phyloP scores from a whole-genome alignment of 1,140 invertebrate genomes.

The Sycobia sp. region DNA sequence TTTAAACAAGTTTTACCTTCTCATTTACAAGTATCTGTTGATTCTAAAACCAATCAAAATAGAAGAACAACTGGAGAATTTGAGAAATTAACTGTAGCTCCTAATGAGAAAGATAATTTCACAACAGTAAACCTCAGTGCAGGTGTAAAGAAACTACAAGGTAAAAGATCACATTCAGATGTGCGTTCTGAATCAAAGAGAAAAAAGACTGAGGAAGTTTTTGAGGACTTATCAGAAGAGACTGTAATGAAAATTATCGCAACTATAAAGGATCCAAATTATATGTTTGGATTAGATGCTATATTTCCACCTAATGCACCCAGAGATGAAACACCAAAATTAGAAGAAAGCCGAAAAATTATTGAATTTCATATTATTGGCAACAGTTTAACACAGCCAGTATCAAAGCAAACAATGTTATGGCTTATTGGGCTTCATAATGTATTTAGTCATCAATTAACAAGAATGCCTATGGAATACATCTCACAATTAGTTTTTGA shows the following conservation, averaged over 20 bases:
- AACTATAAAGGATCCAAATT: constrained; percentile 77
- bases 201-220: constrained; percentile 58
- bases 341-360: constrained; percentile 85
- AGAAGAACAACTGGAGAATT: constrained; percentile 65
- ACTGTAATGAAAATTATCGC: constrained; percentile 77
- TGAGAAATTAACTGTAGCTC: constrained; percentile 67
- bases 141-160: constrained; percentile 59
- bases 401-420: constrained; percentile 87
- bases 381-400: constrained; percentile 86
- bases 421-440: constrained; percentile 94
- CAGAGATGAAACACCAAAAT: constrained; percentile 87
- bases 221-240: constrained; percentile 70
- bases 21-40: constrained; percentile 64
- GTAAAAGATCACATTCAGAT: constrained; percentile 51
- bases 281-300: constrained; percentile 82
- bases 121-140: constrained; percentile 72
- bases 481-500: constrained; percentile 97
- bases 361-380: constrained; percentile 95
- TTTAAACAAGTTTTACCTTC: constrained; percentile 77
- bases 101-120: constrained; percentile 70
- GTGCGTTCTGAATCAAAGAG: constrained; percentile 49
- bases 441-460: constrained; percentile 94
- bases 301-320: constrained; percentile 84
- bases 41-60: constrained; percentile 45
- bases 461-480: constrained; percentile 97